A percentile compares a stretch with the other conserved stretches of the same genome.
These are phyloP conservation scores for Galagoides demidoff DNA, from an alignment of 2,797 vertebrate genomes.

Conservation along the genomic window DNA sequence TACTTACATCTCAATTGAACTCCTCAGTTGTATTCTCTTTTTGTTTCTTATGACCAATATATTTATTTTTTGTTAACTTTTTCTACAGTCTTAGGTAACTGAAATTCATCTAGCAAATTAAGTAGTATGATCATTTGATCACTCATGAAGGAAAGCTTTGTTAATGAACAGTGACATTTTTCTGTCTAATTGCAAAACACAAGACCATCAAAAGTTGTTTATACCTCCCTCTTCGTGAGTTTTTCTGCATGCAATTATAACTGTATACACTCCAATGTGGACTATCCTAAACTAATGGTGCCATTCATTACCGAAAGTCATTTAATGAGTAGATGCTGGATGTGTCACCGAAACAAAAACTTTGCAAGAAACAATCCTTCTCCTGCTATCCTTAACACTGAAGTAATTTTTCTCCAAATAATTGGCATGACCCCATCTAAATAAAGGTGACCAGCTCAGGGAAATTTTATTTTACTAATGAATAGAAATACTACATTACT, in stretches of 20 bases:
- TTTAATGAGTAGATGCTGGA: constrained; percentile 21
- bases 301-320: neutral
- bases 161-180: constrained; percentile 40
- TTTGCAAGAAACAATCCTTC: neutral
- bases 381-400: neutral
- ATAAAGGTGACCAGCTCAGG: neutral
- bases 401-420: neutral
- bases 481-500: neutral
- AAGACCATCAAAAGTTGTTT: constrained; percentile 19
- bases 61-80: neutral
- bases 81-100: neutral
- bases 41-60: neutral
- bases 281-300: neutral
- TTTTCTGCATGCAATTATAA: neutral
- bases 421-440: neutral
- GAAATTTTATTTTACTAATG: neutral
- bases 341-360: neutral
- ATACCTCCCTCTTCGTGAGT: neutral
- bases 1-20: neutral
- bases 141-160: neutral
- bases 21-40: neutral
- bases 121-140: neutral
- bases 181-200: neutral
- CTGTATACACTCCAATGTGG: neutral
- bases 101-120: constrained; percentile 5